phyloP scores from a whole-genome alignment of 2,888 invertebrate genomes.

The Trissolcus japonicus region DNA sequence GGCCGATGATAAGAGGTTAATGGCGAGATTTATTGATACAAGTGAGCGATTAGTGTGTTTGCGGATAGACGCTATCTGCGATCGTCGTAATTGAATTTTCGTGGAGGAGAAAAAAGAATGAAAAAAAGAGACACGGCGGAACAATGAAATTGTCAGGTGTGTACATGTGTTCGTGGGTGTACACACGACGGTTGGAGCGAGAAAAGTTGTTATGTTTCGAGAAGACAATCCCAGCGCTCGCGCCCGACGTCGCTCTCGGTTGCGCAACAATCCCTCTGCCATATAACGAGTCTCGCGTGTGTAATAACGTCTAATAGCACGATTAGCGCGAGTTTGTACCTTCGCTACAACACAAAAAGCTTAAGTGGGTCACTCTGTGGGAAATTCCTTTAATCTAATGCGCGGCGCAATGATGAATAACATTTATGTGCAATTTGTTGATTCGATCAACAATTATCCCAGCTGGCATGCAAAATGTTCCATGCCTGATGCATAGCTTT shows the following conservation, averaged over 20 bases:
- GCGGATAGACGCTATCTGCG: slow-evolving; percentile 22
- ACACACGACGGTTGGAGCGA: slow-evolving; percentile 26
- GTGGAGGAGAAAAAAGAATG: slow-evolving; percentile 12
- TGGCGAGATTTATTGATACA: slow-evolving; percentile 40
- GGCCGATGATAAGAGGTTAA: slow-evolving; percentile 39
- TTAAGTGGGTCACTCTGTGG: slow-evolving; percentile 56
- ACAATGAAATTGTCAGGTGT: slow-evolving; percentile 49
- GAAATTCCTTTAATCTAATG: slow-evolving; percentile 53
- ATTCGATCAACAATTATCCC: slow-evolving; percentile 27
- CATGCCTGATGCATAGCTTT: not conserved
- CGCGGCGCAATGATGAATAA: slow-evolving; percentile 51
- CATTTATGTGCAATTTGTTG: slow-evolving; percentile 47
- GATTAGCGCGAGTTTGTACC: slow-evolving; percentile 56
- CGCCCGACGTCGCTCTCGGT: slow-evolving; percentile 19
- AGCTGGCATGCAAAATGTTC: not conserved
- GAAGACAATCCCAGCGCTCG: slow-evolving; percentile 40
- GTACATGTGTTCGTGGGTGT: slow-evolving; percentile 41
- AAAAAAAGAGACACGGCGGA: slow-evolving; percentile 2
- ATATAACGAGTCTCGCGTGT: slow-evolving; percentile 54
- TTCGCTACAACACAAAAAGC: slow-evolving; percentile 53
- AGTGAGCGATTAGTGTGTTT: slow-evolving; percentile 32
- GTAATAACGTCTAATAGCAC: slow-evolving; percentile 55
- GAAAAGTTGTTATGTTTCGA: slow-evolving; percentile 51
- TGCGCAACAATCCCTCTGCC: slow-evolving; percentile 48
- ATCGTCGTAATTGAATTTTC: slow-evolving; percentile 52